Conservation (phyloP, 2,113 vertebrate species). For the Astur gentilis region DNA sequence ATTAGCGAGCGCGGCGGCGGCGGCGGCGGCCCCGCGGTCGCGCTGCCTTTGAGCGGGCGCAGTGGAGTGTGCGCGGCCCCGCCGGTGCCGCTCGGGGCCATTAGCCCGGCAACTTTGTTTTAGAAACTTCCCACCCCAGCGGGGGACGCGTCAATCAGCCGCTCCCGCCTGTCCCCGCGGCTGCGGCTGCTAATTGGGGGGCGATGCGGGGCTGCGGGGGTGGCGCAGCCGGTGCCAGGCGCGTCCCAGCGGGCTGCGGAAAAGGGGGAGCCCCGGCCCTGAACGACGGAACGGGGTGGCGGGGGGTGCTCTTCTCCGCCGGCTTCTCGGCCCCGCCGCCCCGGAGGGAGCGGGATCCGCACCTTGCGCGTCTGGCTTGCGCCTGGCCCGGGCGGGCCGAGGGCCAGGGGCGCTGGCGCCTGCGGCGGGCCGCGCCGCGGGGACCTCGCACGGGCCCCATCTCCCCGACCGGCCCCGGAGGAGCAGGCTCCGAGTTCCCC, state of each 20-base stretch:
- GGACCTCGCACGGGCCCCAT: not conserved
- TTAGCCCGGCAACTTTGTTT: slow-evolving; percentile 75
- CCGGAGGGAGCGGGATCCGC: not conserved
- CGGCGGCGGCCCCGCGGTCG: slow-evolving; percentile 75
- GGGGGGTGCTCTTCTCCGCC: not conserved
- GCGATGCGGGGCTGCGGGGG: not conserved
- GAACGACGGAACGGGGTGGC: not conserved
- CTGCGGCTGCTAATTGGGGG: slow-evolving; percentile 5
- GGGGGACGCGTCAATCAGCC: slow-evolving; percentile 78
- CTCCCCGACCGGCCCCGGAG: no score
- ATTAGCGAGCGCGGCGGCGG: slow-evolving; percentile 83
- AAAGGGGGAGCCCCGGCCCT: not conserved
- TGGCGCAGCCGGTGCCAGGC: not conserved
- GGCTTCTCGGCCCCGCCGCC: no score
- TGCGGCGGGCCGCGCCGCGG: no score
- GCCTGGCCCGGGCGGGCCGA: no score
- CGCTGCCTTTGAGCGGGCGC: slow-evolving; percentile 83
- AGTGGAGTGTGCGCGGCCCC: slow-evolving; percentile 84
- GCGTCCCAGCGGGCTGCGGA: not conserved
- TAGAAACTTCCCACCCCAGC: slow-evolving; percentile 73
- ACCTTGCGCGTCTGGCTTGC: not conserved
- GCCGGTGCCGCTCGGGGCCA: slow-evolving; percentile 75
- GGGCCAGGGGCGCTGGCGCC: not conserved
- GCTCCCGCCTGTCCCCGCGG: slow-evolving; percentile 12
- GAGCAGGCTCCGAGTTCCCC: not conserved